Base-by-base conservation (phyloP, 1,140 invertebrate species). In the Zaprionus kolodkinae region DNA sequence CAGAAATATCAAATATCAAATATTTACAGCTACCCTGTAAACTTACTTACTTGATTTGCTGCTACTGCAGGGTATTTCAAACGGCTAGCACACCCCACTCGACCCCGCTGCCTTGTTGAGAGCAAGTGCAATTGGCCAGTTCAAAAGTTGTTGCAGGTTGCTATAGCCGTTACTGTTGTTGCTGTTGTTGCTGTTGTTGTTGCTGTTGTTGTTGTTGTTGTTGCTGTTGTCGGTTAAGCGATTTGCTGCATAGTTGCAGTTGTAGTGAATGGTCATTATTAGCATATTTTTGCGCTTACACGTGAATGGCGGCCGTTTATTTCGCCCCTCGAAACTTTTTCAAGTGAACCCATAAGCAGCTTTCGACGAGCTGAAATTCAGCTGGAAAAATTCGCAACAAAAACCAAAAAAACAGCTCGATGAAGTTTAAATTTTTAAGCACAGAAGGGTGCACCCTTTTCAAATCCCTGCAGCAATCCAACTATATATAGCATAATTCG, bases 211-310 rank as follows among this genome's bases (percentile, higher is more conserved):
- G 27, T 33, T 52, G 35, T 55, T 40, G 38, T 48, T 21, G 33
- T 52, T 73, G 68, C 54, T 72, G 45, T 30, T 52, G 59, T 27
- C 52, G 72, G 40, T 71, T 62, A 40, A 56, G 59, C 57, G 70
- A 79, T 50, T 61, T 52, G 38, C n/a, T 57, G 62, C 40, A 61
- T 36, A 43, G 43, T 52, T 70, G 36, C 25, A 17, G 21, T 21
- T 21, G 59, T 11, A 27, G 59, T 43, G 67, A 59, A 52, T 54
- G 54, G 50, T 64, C 79, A 83, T 83, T 83, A 87, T 88, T 75
- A 88, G 71, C 72, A 72, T 76, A 78, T 78, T 71, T 85, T 76
- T 75, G 79, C 76, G 72, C 77, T 75, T 76, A 81, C 62, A 86
- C 63, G 61, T 77, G 68, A 83, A 78, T 87, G 73, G 56, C 61